These are phyloP conservation scores for Saccostrea glomerata DNA, from an alignment of 1,140 invertebrate genomes.

Conservation along the genomic window DNA sequence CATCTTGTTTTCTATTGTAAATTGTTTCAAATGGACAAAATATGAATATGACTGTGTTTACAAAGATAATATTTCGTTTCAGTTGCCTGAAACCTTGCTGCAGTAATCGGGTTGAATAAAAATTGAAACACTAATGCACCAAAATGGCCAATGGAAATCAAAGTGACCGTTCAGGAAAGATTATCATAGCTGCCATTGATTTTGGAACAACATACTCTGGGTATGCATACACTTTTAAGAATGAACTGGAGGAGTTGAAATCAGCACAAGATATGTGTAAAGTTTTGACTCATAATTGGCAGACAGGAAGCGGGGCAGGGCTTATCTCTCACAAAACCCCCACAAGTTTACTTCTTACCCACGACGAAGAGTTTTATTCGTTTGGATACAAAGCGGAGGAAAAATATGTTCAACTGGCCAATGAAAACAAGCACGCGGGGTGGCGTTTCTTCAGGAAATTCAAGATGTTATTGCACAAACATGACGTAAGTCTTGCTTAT, in stretches of 20 bases:
- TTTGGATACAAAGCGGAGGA: constrained; percentile 49
- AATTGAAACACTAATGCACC: background rate
- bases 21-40: no score
- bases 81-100: background rate
- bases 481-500: constrained; percentile 6
- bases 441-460: constrained; percentile 44
- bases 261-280: constrained; percentile 7
- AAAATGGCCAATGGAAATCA: background rate
- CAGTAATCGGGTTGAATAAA: background rate
- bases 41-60: no score
- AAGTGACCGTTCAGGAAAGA: background rate
- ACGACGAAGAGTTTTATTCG: constrained; percentile 2
- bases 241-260: background rate
- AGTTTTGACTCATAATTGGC: background rate
- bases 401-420: constrained; percentile 19
- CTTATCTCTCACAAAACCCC: constrained; percentile 43
- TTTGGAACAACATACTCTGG: constrained; percentile 32
- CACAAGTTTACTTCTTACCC: constrained; percentile 33
- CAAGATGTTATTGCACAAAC: constrained; percentile 40
- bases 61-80: background rate
- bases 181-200: constrained; percentile 23
- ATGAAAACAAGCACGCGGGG: background rate
- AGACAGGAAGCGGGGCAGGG: background rate
- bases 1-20: no score
- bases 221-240: background rate